Evolutionary conservation across 2,888 invertebrate species (phyloP).

Genomic region (Folsomia manolachei): DNA sequence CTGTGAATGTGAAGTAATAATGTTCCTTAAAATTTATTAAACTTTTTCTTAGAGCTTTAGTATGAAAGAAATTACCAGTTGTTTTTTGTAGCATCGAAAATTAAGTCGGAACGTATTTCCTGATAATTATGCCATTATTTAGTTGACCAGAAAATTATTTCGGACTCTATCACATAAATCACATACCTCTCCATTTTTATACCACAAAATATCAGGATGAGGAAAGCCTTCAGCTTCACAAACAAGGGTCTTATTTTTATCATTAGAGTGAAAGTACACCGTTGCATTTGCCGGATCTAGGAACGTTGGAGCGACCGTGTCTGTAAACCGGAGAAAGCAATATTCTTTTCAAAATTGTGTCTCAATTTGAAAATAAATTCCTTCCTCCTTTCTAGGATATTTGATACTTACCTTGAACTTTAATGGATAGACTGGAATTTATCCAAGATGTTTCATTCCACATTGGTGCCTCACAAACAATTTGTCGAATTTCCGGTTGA

Average conservation of each 20-base stretch:
- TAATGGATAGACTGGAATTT: conserved; percentile 16
- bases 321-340: conserved; percentile 16
- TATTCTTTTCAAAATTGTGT: background rate
- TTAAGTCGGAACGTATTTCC: background rate
- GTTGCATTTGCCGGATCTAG: conserved; percentile 30
- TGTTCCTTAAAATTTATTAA: too few relatives aligned
- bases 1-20: too few relatives aligned
- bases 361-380: too few relatives aligned
- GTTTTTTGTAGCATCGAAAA: background rate
- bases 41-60: too few relatives aligned
- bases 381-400: too few relatives aligned
- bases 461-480: conserved; percentile 33
- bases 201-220: conserved; percentile 35
- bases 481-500: conserved; percentile 20
- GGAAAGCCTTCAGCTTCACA: conserved; percentile 40
- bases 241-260: conserved; percentile 27
- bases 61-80: too few relatives aligned
- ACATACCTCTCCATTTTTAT: conserved; percentile 34
- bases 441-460: conserved; percentile 40
- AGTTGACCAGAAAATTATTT: too few relatives aligned
- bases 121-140: background rate
- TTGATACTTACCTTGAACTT: conserved; percentile 29
- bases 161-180: too few relatives aligned
- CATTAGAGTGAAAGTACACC: conserved; percentile 21
- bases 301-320: conserved; percentile 31